Percentiles rank a stretch among this genome's conserved stretches.
Evolutionary conservation across 53 echinoderm and acorn worm genomes (phyloP).

Genomic region (Stichopus horrens): DNA sequence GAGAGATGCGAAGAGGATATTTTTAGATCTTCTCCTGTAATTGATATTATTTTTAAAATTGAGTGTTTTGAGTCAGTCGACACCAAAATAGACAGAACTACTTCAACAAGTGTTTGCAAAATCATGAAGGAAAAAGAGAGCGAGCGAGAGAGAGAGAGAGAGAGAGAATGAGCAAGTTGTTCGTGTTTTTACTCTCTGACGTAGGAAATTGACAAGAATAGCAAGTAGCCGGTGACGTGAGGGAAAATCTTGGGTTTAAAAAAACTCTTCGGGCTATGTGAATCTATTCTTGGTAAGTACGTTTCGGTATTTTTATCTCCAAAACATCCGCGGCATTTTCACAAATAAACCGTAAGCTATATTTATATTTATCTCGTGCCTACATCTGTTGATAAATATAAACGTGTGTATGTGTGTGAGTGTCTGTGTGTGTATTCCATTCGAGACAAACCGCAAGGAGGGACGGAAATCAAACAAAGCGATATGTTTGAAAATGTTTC

Average conservation of each 20-base stretch:
- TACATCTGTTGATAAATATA: too few species aligned
- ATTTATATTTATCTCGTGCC: too few species aligned
- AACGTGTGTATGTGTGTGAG: too few species aligned
- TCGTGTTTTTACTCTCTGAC: neutral
- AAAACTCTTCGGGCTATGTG: neutral
- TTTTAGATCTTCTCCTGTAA: slow-evolving; percentile 22
- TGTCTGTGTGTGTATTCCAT: too few species aligned
- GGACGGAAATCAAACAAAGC: too few species aligned
- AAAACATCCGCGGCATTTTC: slow-evolving; percentile 20
- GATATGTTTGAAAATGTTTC: too few species aligned
- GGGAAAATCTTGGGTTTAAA: neutral
- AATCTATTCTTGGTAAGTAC: slow-evolving; percentile 17
- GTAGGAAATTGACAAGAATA: neutral
- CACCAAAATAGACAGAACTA: neutral
- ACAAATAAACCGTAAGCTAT: neutral
- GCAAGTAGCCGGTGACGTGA: neutral
- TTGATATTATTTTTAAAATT: slow-evolving; percentile 18
- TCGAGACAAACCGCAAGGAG: too few species aligned
- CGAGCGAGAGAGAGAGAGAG: too few species aligned
- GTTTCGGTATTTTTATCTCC: slow-evolving; percentile 21
- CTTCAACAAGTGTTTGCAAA: slow-evolving; percentile 30
- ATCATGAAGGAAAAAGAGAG: neutral
- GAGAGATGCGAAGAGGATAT: neutral
- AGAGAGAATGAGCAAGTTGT: neutral
- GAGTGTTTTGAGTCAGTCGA: slow-evolving; percentile 22